Evolutionary conservation across 2,888 invertebrate species (phyloP), one percentile per base, ranked within the genome.

Genomic region (Cheilosia vulpina): DNA sequence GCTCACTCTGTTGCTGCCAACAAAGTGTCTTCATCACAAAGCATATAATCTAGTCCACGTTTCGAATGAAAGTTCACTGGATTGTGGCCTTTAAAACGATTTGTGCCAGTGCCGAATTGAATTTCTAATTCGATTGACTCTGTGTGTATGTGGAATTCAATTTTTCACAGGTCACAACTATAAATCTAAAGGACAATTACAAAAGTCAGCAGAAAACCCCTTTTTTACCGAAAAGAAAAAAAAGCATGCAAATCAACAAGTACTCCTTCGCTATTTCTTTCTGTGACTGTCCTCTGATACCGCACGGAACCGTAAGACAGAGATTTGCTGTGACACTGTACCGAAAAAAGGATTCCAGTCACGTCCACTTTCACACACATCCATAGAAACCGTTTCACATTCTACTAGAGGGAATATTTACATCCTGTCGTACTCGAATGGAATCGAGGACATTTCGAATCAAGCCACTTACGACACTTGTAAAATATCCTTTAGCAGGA

Each of bases 401-500:
- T 50, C 47, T 57, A 11, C 41, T 31, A 24, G n/a, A 60, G 41
- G 27, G 38, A 41, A 71, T 31, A 57, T 55, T 55, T 58, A 66
- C 60, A 62, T 73, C 72, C 34, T 57, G 76, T 60, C 72, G 50
- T 50, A 69, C 3, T n/a, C n/a, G 11, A 45, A 57, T 19, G 68
- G 52, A 79, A 66, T 79, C 79, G 50, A 69, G 65, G 75, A 84
- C 68, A 75, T 84, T 84, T 84, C 79, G 79, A 84, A 79, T 84
- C 79, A 84, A 84, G 83, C 83, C 73, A 79, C 83, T 84, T 75
- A 84, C 65, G 68, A 58, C 63, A 79, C 79, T 79, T 78, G 78
- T 83, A 69, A 73, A 63, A 78, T 73, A 73, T 83, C 79, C 65
- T 60, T 58, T 58, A 45, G 60, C 50, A 34, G 62, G 52, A 63